A percentile compares a stretch with the other conserved stretches of the same genome.
Conservation (phyloP, 1,140 invertebrate species). For the Temnothorax nylanderi region DNA sequence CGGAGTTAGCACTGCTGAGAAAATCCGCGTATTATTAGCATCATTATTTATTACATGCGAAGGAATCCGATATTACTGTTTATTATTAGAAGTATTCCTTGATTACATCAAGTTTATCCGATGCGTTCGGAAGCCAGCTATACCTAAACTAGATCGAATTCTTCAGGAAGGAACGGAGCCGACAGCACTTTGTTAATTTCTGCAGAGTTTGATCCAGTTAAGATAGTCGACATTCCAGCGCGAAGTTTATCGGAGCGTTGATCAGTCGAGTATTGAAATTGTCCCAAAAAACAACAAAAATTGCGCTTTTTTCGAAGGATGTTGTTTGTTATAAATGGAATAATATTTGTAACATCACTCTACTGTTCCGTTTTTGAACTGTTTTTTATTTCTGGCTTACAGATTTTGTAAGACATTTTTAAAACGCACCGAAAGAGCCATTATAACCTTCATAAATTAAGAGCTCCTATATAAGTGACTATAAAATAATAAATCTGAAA, state of each 20-base stretch:
- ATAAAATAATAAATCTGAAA: neutral
- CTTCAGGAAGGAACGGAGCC: conserved; percentile 33
- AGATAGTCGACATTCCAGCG: conserved; percentile 46
- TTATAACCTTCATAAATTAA: neutral
- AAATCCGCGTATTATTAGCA: neutral
- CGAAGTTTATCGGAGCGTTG: conserved; percentile 38
- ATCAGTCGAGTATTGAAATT: conserved; percentile 36
- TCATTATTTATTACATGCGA: conserved; percentile 14
- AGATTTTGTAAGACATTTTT: neutral
- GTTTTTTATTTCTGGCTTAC: neutral
- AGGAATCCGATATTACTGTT: conserved; percentile 26
- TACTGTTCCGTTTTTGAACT: neutral
- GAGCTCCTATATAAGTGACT: neutral
- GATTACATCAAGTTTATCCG: conserved; percentile 34
- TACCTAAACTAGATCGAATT: conserved; percentile 44
- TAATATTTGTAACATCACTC: neutral
- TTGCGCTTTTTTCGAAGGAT: neutral
- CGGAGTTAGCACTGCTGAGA: neutral
- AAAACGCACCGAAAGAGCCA: too few relatives aligned
- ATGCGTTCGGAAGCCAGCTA: conserved; percentile 15
- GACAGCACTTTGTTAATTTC: conserved; percentile 51
- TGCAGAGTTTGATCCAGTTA: conserved; percentile 45
- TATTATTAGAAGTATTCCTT: conserved; percentile 38
- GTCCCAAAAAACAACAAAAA: conserved; percentile 25
- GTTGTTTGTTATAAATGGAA: neutral